A percentile compares a stretch with the other conserved stretches of the same genome.
Evolutionary conservation across 2,888 invertebrate genomes (phyloP).

Genomic region (Drosophila subsilvestris): DNA sequence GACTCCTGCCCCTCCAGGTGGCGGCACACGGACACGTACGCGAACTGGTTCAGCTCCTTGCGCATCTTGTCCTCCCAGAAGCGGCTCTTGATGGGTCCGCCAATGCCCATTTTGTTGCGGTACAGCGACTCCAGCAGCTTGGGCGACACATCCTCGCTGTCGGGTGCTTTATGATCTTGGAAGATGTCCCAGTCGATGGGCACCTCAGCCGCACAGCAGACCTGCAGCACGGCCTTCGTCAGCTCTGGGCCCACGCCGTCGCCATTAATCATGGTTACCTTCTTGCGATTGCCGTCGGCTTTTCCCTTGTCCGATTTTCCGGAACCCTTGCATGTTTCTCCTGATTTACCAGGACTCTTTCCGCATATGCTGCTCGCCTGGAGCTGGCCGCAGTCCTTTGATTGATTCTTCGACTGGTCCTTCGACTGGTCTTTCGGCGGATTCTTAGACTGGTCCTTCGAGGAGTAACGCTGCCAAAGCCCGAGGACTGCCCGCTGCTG

Average conservation of each 20-base stretch:
- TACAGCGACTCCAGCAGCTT: constrained; percentile 91
- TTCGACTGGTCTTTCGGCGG: background rate
- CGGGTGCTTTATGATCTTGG: constrained; percentile 92
- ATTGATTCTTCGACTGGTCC: background rate
- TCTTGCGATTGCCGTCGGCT: background rate
- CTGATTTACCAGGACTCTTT: background rate
- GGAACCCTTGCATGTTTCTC: background rate
- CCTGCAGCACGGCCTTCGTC: constrained; percentile 92
- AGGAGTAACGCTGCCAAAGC: constrained; percentile 5
- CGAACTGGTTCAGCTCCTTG: constrained; percentile 91
- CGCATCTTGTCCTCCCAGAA: constrained; percentile 86
- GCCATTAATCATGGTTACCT: constrained; percentile 95
- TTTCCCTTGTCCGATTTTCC: background rate
- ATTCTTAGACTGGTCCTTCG: background rate
- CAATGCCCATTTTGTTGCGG: constrained; percentile 92
- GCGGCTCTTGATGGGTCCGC: constrained; percentile 81
- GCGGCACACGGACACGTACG: constrained; percentile 97
- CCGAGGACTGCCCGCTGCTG: constrained; percentile 5
- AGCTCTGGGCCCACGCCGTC: constrained; percentile 98
- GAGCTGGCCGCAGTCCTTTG: background rate
- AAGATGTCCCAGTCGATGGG: constrained; percentile 97
- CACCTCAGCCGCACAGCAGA: constrained; percentile 92
- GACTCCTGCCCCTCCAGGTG: constrained; percentile 94
- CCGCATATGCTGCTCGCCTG: background rate
- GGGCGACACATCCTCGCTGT: constrained; percentile 91